Evolutionary conservation across 1,140 invertebrate genomes (phyloP), one percentile per base, ranked within the genome.

Genomic region (Grapholita molesta): DNA sequence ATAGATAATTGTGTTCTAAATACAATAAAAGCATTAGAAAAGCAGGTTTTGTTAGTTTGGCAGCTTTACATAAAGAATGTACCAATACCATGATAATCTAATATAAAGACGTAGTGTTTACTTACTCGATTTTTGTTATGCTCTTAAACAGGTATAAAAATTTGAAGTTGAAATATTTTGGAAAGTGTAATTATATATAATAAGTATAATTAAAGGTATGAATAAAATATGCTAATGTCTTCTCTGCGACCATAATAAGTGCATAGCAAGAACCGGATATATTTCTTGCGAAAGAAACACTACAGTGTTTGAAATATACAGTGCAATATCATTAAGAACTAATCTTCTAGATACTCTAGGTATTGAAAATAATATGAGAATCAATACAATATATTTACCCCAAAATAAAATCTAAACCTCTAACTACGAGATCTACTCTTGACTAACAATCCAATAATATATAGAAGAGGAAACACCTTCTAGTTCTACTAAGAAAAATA

Each of bases 11-110:
- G 18, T 67, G 15, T 30, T 42, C 48, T 33, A 23, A 67, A 30
- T 68, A 68, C 66, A 65, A 70, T 77, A 76, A 74, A 86, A 85
- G 84, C 85, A 80, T 87, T 84, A 82, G 28, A 74, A 68, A 88
- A 89, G 82, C 84, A 75, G 76, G 73, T 72, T 72, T 77, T 78
- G 80, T 84, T 84, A 83, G 74, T 77, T 64, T 64, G 23, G 77
- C 78, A 77, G 76, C 77, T 28, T 73, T 72, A 68, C 25, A 67
- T 66, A 68, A 28, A 52, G 23, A 69, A 65, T 66, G 12, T 38
- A 71, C 57, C 48, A 68, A 32, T 61, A 68, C 30, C 52, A 24
- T 57, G n/a, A 53, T 52, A 52, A 35, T 32, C 57, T 32, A 66
- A 53, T 61, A 66, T 25, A 70, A 57, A 57, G 21, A 15, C 8